Conservation (phyloP, 2,797 vertebrate species). For the Acomys russatus region DNA sequence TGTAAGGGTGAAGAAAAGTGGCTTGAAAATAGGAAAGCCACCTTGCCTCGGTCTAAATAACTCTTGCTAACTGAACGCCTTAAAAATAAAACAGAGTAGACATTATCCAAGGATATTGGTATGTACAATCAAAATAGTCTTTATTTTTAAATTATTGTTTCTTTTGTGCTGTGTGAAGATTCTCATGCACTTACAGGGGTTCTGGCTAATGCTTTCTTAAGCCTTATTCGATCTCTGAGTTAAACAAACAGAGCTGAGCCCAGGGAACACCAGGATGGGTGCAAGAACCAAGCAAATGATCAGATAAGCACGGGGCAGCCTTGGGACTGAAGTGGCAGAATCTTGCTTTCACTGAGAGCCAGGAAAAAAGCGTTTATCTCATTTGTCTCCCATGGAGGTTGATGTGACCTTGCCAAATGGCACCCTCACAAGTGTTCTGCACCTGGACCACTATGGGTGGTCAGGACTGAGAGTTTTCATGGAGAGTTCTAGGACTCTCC, state of each 20-base stretch:
- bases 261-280: neutral
- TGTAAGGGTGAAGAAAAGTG: neutral
- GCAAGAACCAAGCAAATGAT: slow-evolving; percentile 19
- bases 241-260: slow-evolving; percentile 38
- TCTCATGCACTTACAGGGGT: slow-evolving; percentile 69
- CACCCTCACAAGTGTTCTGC: neutral
- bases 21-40: neutral
- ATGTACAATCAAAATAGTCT: slow-evolving; percentile 78
- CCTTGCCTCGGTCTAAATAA: slow-evolving; percentile 41
- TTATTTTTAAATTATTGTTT: slow-evolving; percentile 76
- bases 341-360: neutral
- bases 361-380: slow-evolving; percentile 41
- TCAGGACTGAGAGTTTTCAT: slow-evolving; percentile 20
- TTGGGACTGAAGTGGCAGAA: neutral
- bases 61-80: slow-evolving; percentile 54
- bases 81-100: slow-evolving; percentile 76
- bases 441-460: neutral
- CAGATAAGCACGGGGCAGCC: neutral
- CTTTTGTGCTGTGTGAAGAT: slow-evolving; percentile 59
- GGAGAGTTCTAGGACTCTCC: slow-evolving; percentile 26
- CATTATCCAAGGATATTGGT: slow-evolving; percentile 71
- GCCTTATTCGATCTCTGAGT: slow-evolving; percentile 49
- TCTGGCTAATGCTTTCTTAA: slow-evolving; percentile 71
- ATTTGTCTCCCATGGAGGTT: neutral
- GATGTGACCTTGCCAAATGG: neutral